Percentiles rank a stretch among this genome's conserved stretches.
phyloP scores from a whole-genome alignment of 30 jellyfish, hydroid and myxozoan species.

The Phacellophora camtschatica region DNA sequence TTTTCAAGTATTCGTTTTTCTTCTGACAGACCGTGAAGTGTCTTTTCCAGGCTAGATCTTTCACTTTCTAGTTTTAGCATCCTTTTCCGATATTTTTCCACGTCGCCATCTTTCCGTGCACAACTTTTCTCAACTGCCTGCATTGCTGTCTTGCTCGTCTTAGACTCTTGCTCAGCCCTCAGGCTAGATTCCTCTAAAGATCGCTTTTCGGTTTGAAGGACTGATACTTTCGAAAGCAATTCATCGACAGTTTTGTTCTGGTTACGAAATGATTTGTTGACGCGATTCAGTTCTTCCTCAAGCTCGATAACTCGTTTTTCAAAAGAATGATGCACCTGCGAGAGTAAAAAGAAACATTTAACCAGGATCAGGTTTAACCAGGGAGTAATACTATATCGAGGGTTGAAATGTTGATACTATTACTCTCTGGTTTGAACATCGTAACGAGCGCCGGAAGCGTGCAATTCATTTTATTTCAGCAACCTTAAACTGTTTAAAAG shows the following conservation, averaged over 20 bases:
- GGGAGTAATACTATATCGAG: too few relatives aligned
- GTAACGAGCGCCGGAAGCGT: too few relatives aligned
- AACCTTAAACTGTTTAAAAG: too few relatives aligned
- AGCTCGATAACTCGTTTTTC: slow-evolving; percentile 54
- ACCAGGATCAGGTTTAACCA: too few relatives aligned
- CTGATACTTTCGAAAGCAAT: slow-evolving; percentile 60
- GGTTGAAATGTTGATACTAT: too few relatives aligned
- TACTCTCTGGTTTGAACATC: too few relatives aligned
- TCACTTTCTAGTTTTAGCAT: slow-evolving; percentile 33
- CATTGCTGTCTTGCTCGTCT: slow-evolving; percentile 42
- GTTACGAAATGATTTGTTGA: slow-evolving; percentile 59
- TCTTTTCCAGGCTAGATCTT: slow-evolving; percentile 1
- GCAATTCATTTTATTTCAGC: too few relatives aligned
- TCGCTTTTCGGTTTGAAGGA: slow-evolving; percentile 69
- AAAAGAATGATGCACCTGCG: slow-evolving; percentile 34
- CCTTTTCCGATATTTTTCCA: slow-evolving; percentile 47
- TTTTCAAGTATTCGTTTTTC: slow-evolving; percentile 55
- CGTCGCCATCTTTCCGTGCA: slow-evolving; percentile 49
- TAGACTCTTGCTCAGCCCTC: slow-evolving; percentile 66
- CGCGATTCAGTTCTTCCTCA: slow-evolving; percentile 55
- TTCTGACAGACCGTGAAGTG: slow-evolving; percentile 13
- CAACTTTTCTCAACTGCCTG: slow-evolving; percentile 60
- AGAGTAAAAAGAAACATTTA: too few relatives aligned
- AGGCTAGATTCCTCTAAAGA: slow-evolving; percentile 48
- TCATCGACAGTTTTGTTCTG: slow-evolving; percentile 78